Base-by-base conservation (phyloP, 2,797 vertebrate genomes). In the Chaetophractus vellerosus region DNA sequence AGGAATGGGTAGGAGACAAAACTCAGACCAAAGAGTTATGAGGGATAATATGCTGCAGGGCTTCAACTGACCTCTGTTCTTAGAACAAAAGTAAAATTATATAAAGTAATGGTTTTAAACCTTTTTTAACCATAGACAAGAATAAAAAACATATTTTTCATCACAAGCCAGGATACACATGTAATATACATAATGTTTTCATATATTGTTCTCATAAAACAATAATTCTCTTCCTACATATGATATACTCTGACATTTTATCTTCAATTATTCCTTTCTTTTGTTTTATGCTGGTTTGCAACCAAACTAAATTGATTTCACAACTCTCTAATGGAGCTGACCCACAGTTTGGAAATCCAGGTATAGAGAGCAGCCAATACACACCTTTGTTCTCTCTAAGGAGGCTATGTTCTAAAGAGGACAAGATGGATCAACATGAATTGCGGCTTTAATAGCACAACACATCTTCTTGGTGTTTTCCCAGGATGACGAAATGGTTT, bases 61-160 rank as follows among this genome's bases (percentile, higher is more conserved):
- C 45, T 91, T 84, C 66, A 72, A 19, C 9, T 66, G 41, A 89
- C 31, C 26, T 52, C 8, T 1, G 7, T 55, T 68, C 64, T 85
- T 41, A 89, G 14, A 86, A 86, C 45, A 76, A n/a, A 81, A 38
- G 19, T 50, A 33, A 78, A 66, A 83, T 59, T 59, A 6, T 59
- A 59, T 59, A 59, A 59, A 59, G 57, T 26, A 23, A 59, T 57
- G 57, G 23, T 59, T 85, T 94, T 81, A 74, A 79, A 63, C 68
- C 8, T 6, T 63, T 89, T 84, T 38, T 69, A 36, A 74, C 9
- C 83, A 83, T 1, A 76, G 26, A 2, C 55, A 38, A 41, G 16
- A 69, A 23, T 69, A 16, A 16, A n/a, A 91, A 93, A 66, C 59
- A 33, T n/a, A 81, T 64, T 91, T 96, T 63, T 80, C 1, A 66